Evolutionary conservation across 53 echinoderm and acorn worm species (phyloP), one percentile per base, ranked within the genome.

Genomic region (Stichopus horrens): DNA sequence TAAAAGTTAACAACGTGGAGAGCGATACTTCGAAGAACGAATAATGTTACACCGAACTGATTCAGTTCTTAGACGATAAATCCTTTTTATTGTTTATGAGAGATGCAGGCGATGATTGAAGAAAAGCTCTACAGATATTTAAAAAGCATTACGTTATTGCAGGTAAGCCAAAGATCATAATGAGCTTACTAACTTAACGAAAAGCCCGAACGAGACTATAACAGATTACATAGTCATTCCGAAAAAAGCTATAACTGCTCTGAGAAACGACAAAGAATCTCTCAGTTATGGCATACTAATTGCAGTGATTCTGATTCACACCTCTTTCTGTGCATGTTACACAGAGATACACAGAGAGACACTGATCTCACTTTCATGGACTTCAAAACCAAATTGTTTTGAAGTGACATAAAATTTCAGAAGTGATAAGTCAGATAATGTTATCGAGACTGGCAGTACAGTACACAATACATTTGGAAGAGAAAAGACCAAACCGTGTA

Each of bases 221-320:
- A 76, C 76, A 20, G 4, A 76, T 20, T 76, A 76, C 76, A 1
- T 76, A 20, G 21, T 76, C 52, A 76, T 23, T 6, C 23, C 76
- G 6, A 23, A 2, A 52, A 76, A 76, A 76, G 76, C 10, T 21
- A 76, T 76, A 18, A n/a, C 76, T 3, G 76, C 76, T 5, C 75
- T 76, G 22, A 18, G 76, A 6, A n/a, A 76, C 21, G 21, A 20
- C 18, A 76, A 5, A 75, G 21, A 76, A 21, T 19, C 76, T 8
- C 76, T 76, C 19, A 76, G 76, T 20, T 23, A 76, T 76, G 76
- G 76, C 19, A 1, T 76, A 21, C 21, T 76, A 21, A 76, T 76
- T 19, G 21, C 76, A 20, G 21, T 51, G 76, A 76, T 20, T 5
- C 76, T 76, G 22, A 76, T 76, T 76, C 5, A 76, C 2, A 76